These are phyloP conservation scores for Theristicus caerulescens DNA, from an alignment of 2,113 vertebrate species.

Conservation along the genomic window DNA sequence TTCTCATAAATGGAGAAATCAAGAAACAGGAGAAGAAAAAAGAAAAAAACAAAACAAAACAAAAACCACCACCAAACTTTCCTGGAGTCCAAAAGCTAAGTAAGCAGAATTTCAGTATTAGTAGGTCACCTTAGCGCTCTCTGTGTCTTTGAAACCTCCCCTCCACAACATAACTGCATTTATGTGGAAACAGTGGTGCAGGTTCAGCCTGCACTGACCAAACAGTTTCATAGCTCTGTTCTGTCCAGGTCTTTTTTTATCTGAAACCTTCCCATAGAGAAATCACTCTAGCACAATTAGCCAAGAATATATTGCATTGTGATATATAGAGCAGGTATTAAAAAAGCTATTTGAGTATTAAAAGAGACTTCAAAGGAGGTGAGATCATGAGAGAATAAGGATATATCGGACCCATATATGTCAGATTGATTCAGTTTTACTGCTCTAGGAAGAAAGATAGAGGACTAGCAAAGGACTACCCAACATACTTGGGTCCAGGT, in stretches of 20 bases:
- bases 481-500: neutral
- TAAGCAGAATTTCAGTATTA: neutral
- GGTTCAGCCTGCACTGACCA: neutral
- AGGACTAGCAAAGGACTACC: neutral
- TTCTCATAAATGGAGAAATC: neutral
- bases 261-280: neutral
- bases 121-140: neutral
- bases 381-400: slow-evolving; percentile 12
- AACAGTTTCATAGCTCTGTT: neutral
- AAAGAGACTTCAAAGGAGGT: neutral
- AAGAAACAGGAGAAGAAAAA: neutral
- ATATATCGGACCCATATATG: neutral
- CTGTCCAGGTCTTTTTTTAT: neutral
- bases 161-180: neutral
- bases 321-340: slow-evolving; percentile 40
- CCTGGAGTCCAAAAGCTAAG: neutral
- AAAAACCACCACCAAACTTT: neutral
- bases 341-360: slow-evolving; percentile 39
- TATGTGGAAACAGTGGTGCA: neutral
- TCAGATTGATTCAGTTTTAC: neutral
- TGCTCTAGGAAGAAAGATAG: neutral
- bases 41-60: accelerated
- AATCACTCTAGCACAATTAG: neutral
- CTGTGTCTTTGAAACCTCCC: neutral
- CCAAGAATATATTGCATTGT: neutral